These are phyloP conservation scores for Silurus asotus DNA, from an alignment of 2,113 vertebrate species.

Conservation along the genomic window DNA sequence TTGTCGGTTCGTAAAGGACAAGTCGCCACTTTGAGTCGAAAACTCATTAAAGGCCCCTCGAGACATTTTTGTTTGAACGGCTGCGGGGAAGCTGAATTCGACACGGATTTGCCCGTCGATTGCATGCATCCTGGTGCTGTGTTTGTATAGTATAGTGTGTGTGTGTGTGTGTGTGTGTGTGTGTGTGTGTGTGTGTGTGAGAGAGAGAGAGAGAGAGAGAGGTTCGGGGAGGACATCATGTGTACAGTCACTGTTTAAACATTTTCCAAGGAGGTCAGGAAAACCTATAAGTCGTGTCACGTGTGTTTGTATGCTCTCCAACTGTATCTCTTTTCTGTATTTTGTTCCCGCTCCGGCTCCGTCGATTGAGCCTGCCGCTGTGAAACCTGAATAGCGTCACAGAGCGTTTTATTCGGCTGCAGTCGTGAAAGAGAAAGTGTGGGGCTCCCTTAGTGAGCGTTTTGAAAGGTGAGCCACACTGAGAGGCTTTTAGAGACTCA, in stretches of 20 bases:
- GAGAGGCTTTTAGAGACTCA: constrained; percentile 16
- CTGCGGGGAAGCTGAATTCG: constrained; percentile 36
- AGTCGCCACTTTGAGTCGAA: constrained; percentile 52
- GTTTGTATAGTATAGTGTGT: background rate
- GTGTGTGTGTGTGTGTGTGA: background rate
- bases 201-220: background rate
- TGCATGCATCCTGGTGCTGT: background rate
- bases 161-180: constrained; percentile 3
- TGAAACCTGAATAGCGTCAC: constrained; percentile 24
- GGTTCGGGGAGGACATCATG: background rate
- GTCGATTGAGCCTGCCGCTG: background rate
- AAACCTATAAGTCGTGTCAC: constrained; percentile 2
- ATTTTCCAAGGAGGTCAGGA: background rate
- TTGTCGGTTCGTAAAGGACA: constrained; percentile 69
- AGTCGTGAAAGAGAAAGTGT: background rate
- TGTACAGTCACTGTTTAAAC: constrained; percentile 7
- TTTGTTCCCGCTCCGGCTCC: background rate
- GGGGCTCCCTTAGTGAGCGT: background rate
- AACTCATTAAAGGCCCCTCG: constrained; percentile 66
- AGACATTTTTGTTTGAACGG: constrained; percentile 65
- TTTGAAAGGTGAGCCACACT: constrained; percentile 28
- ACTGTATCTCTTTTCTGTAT: constrained; percentile 15
- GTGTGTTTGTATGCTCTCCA: background rate
- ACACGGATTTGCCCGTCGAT: constrained; percentile 38
- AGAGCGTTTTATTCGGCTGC: constrained; percentile 25